These are phyloP conservation scores for Meles meles DNA, from an alignment of 2,113 vertebrate species.

Conservation along the genomic window DNA sequence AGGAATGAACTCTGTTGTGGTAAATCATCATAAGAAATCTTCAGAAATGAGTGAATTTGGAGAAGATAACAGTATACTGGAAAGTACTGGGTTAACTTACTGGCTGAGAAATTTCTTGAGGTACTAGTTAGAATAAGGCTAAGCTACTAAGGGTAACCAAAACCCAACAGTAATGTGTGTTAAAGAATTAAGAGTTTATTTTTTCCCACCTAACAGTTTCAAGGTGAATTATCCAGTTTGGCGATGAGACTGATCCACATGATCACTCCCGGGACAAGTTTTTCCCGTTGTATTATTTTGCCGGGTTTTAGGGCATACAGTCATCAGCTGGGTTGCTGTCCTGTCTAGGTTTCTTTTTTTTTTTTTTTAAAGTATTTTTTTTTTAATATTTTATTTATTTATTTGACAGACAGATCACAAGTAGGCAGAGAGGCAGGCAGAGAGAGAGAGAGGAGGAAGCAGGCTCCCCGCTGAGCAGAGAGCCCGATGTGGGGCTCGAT, in stretches of 20 bases:
- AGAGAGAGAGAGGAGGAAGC: no score
- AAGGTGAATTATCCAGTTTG: not conserved
- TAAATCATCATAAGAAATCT: not conserved
- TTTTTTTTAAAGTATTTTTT: no score
- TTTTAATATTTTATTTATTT: no score
- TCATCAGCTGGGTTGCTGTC: not conserved
- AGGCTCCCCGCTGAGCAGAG: no score
- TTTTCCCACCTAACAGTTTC: not conserved
- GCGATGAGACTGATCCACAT: not conserved
- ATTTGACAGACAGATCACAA: no score
- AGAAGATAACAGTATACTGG: not conserved
- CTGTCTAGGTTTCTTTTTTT: not conserved
- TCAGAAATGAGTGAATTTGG: not conserved
- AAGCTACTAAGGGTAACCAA: not conserved
- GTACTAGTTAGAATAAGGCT: not conserved
- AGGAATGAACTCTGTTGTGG: not conserved
- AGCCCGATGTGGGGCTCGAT: no score
- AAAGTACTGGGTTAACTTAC: not conserved
- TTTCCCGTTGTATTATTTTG: conserved; percentile 23
- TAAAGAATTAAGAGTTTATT: conserved; percentile 24
- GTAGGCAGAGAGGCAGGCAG: no score
- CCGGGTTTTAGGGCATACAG: conserved; percentile 3
- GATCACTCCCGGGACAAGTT: not conserved
- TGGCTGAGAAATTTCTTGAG: not conserved
- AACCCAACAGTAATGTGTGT: not conserved